Base-by-base conservation (phyloP, 1,140 invertebrate genomes). In the Drosophila parabipectinata region DNA sequence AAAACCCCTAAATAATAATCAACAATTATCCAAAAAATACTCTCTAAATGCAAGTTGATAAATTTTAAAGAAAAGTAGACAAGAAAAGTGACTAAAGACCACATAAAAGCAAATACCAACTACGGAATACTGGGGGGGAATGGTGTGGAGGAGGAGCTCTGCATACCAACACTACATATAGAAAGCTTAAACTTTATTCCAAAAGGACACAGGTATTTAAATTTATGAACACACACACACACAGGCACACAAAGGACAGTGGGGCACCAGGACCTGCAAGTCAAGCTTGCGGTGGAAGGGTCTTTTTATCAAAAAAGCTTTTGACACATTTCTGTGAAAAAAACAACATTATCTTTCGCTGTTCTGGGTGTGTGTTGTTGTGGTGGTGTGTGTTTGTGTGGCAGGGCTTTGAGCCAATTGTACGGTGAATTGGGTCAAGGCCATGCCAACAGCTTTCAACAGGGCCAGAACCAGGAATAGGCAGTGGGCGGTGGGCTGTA, bases 401-500 rank as follows among this genome's bases (percentile, higher is more conserved):
- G 47, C 76, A 71, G 77, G 64, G 79, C 79, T 72, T 51, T 56
- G 56, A 72, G 30, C 44, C 63, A 63, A 53, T 51, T 69, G 26
- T 56, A 54, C 34, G 61, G 39, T 59, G 44, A 85, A 87, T 60
- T 85, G 58, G 82, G 82, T 85, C 82, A 85, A 85, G 82, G 82
- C 82, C 82, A 85, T 66, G 32, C 30, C 41, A 68, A 72, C 47
- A 85, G 52, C 72, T 77, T 64, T 73, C 51, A 71, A 71, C 67
- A 57, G 44, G 63, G 63, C 44, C 32, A 57, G 48, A 41, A 28
- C 44, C 54, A 69, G 44, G 44, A 48, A 37, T 5, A 45, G 14
- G 21, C 34, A 12, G 14, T 8, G 18, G 32, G 12, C 30, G 12
- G 24, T 30, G 26, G 26, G 26, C 6, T 5, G 5, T 6, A 21